Base-by-base conservation (phyloP, 2,797 vertebrate species). In the Anableps anableps region DNA sequence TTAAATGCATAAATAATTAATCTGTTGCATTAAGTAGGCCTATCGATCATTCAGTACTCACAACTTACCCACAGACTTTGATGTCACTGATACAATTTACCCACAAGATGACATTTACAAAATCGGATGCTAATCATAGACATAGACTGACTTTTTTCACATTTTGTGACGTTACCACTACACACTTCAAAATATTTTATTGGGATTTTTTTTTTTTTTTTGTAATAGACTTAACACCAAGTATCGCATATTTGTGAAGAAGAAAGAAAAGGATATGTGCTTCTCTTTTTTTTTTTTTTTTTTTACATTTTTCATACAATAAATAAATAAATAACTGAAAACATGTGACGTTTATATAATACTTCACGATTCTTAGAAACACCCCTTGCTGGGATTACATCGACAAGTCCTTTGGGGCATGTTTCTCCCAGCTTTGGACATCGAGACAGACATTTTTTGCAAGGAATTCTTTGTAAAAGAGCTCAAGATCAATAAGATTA, bases 61-160 rank as follows among this genome's bases (percentile, higher is more conserved):
- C 45, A 72, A 47, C 55, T 83, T 80, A 34, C 62, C 9, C 1
- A 53, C 80, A 77, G 43, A 60, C 16, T 9, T 14, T 81, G 76
- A 84, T 26, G 77, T 78, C 83, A n/a, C 43, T 71, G 26, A 29
- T 47, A 9, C 3, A 17, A 14, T 0, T 47, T 17, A 26, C 26
- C 41, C 29, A 17, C 3, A 72, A 29, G n/a, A 47, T 71, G 17
- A 45, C n/a, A 16, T 70, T 8, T 8, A 45, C 43, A 29, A 71
- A 29, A 45, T 71, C 41, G 16, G 23, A 45, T 45, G 5, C 38
- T 1, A 9, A 45, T n/a, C 9, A 29, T 29, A 29, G 68, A 17
- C 6, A 45, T 45, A 1, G 5, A 29, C 2, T 16, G 13, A 17
- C 13, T 29, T n/a, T 41, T 71, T 45, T 43, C 7, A 41, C 11